These are phyloP conservation scores for Squalus acanthias DNA, from an alignment of 2,797 vertebrate species.

Conservation along the genomic window DNA sequence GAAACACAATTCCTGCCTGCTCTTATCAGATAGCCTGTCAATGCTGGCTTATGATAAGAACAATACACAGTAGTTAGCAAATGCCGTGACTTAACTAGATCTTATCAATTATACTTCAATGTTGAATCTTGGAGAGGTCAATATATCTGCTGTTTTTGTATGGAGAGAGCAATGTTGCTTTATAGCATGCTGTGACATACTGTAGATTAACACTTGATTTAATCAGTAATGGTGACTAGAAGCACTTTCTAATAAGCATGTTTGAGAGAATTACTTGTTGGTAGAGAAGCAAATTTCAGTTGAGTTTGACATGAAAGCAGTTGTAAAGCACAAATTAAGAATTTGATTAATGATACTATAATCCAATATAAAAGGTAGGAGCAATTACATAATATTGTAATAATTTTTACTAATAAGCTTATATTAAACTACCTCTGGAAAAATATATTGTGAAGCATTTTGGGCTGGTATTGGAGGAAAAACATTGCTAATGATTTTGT, in stretches of 20 bases:
- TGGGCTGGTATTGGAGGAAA: neutral
- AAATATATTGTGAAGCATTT: neutral
- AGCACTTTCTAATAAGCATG: neutral
- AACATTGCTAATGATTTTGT: neutral
- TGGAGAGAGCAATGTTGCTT: neutral
- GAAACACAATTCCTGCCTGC: neutral
- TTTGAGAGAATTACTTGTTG: neutral
- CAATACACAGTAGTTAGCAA: neutral
- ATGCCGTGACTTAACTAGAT: neutral
- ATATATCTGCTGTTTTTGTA: neutral
- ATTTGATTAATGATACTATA: neutral
- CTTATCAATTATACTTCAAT: neutral
- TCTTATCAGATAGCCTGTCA: neutral
- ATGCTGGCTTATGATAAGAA: constrained; percentile 2
- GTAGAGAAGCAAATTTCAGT: neutral
- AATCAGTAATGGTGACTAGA: neutral
- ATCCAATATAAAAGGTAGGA: neutral
- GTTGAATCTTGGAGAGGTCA: neutral
- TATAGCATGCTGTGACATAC: neutral
- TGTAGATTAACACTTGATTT: neutral
- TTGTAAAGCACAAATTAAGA: neutral
- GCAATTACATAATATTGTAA: neutral
- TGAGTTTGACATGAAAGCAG: neutral
- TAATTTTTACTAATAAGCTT: neutral
- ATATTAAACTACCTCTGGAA: neutral